Percentiles rank a stretch among this genome's conserved stretches.
These are phyloP conservation scores for Pelosia muscerda DNA, from an alignment of 2,888 invertebrate genomes.

Conservation along the genomic window DNA sequence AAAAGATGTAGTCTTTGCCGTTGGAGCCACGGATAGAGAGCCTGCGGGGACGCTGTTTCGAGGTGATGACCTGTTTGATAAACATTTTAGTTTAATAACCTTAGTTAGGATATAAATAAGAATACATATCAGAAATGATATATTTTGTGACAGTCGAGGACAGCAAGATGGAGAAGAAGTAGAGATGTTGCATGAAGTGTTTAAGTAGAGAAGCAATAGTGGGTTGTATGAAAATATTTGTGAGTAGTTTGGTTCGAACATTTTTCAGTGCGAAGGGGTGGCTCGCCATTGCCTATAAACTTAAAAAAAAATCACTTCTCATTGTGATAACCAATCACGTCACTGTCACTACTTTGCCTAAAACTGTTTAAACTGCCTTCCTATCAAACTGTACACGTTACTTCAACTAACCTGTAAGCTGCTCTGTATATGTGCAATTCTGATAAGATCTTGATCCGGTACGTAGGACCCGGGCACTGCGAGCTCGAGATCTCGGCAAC, in stretches of 20 bases:
- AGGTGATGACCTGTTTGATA: conserved; percentile 93
- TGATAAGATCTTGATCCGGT: conserved; percentile 95
- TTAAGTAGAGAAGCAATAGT: too few species aligned
- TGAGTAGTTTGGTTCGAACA: too few species aligned
- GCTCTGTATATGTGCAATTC: conserved; percentile 96
- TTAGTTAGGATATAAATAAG: not conserved
- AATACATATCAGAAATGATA: not conserved
- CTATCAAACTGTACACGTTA: not conserved
- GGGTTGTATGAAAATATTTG: too few species aligned
- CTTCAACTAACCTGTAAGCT: conserved; percentile 91
- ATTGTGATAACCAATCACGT: too few species aligned
- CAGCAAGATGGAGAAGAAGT: too few species aligned
- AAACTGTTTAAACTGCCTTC: too few species aligned
- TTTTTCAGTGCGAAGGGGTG: too few species aligned
- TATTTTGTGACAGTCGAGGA: too few species aligned
- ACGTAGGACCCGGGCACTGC: conserved; percentile 99
- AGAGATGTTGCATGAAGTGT: too few species aligned
- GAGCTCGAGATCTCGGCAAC: conserved; percentile 96
- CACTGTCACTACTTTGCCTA: too few species aligned
- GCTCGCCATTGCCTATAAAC: too few species aligned
- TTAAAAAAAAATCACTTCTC: too few species aligned
- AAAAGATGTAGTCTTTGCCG: conserved; percentile 99
- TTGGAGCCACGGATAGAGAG: conserved; percentile 97
- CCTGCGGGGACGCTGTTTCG: conserved; percentile 98
- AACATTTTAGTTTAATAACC: not conserved